Base-by-base conservation (phyloP, 2,888 invertebrate species). In the Pammene aurita region DNA sequence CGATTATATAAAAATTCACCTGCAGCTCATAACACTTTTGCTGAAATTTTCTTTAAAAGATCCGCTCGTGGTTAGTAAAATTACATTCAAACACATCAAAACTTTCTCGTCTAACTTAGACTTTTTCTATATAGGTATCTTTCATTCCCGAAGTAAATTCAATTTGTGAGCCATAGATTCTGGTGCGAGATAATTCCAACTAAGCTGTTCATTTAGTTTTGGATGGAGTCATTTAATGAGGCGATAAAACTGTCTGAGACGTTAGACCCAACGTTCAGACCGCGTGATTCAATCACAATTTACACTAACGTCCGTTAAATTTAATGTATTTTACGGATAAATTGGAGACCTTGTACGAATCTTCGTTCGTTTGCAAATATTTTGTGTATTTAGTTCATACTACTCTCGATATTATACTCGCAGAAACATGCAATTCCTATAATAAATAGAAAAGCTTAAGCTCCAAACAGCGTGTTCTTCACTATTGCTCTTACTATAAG, bases 191-290 rank as follows among this genome's bases (percentile, higher is more conserved):
- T 46, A 48, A 65, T 41, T 56, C 46, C 35, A 46, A 35, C 56
- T 46, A 26, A 65, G 65, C 56, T 56, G 18, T 44, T 65, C 65
- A 65, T 56, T 65, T 65, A 65, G 65, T 38, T 65, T 65, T 56
- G 55, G 46, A 44, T 41, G 56, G 48, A 56, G 46, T 65, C 65
- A 56, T 38, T 26, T 46, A 44, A 56, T 38, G 54, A 55, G 34
- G 18, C 55, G 55, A 64, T 64, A 64, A 64, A 64, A 64, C 64
- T 46, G 64, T 64, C 64, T 64, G 64, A 50, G 44, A 9, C 38
- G 44, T 11, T 26, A 42, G 42, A 64, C 35, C 64, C 55, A 46
- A 9, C 18, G 35, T 35, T 35, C 44, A 64, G 55, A 50, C 35
- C 44, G 44, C 16, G 48, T 35, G 13, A 61, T 16, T 61, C 48